Evolutionary conservation across 2,797 vertebrate species (phyloP), one percentile per base, ranked within the genome.

Genomic region (Lagodon rhomboides): DNA sequence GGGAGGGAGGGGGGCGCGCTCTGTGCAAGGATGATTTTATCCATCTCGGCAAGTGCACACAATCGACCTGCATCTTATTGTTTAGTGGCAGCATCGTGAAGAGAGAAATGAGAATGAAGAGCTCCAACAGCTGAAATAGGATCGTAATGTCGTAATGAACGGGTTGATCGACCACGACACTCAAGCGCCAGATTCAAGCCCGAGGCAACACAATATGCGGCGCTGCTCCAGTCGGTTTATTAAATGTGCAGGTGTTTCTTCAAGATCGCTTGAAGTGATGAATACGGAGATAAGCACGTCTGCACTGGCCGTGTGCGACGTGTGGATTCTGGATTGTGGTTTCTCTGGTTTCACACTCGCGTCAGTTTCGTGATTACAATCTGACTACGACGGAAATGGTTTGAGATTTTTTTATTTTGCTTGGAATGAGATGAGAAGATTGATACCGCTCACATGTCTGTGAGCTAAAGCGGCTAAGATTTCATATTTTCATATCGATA

Each of bases 201-300:
- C 17, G 16, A 23, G 34, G 62, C 17, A 46, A 22, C 4, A 30
- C 3, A 17, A 1, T 11, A 25, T 27, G 12, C 54, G 44, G 53
- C 25, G 55, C 12, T 25, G 3, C 56, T 38, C 22, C 15, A 38
- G 13, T 23, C 25, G 34, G 9, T 18, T 18, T 56, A 25, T 54
- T 49, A n/a, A 56, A 72, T 25, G 56, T 25, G 50, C 60, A 70
- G 49, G 22, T 50, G 65, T 12, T 50, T 74, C 53, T 65, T 59
- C 16, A 47, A 59, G 2, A 79, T 20, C n/a, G n/a, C 11, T 9
- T n/a, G 8, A 49, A 20, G 22, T 41, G 15, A n/a, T 71, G 25
- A 59, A 46, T n/a, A 47, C 47, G 12, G 27, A 8, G 46, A 30
- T 43, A 13, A 44, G 8, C 22, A 51, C 2, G 16, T 30, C 46